A percentile compares a stretch with the other conserved stretches of the same genome.
phyloP scores from a whole-genome alignment of 2,888 invertebrate species.

The Pachydiplax longipennis region DNA sequence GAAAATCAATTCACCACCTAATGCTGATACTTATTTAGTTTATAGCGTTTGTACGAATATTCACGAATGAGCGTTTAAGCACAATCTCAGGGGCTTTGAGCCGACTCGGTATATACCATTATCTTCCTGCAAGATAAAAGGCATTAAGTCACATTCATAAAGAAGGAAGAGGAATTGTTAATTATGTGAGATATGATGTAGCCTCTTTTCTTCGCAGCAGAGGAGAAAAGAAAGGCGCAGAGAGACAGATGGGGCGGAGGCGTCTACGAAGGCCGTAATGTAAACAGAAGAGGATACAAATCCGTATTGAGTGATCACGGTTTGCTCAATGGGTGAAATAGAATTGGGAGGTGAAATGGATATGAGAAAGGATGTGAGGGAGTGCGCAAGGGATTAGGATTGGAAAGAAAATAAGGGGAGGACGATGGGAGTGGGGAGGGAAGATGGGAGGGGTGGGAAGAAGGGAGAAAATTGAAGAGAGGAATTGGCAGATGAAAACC shows the following conservation, averaged over 20 bases:
- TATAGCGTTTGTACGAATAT: too few relatives aligned
- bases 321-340: not conserved
- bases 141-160: not conserved
- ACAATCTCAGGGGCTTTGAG: too few relatives aligned
- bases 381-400: not conserved
- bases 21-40: too few relatives aligned
- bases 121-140: not conserved
- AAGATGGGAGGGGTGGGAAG: too few relatives aligned
- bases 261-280: not conserved
- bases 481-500: too few relatives aligned
- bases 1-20: too few relatives aligned
- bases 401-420: not conserved
- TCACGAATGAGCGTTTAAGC: too few relatives aligned
- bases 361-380: not conserved
- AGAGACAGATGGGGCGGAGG: too few relatives aligned
- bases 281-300: slow-evolving; percentile 25
- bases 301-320: slow-evolving; percentile 35
- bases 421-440: not conserved
- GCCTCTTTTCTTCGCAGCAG: not conserved
- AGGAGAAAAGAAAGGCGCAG: too few relatives aligned
- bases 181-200: too few relatives aligned
- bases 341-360: not conserved
- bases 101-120: not conserved
- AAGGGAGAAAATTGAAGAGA: too few relatives aligned
- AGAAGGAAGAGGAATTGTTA: not conserved